Conservation (phyloP, 2,888 invertebrate genomes). For the Netelia inedita region DNA sequence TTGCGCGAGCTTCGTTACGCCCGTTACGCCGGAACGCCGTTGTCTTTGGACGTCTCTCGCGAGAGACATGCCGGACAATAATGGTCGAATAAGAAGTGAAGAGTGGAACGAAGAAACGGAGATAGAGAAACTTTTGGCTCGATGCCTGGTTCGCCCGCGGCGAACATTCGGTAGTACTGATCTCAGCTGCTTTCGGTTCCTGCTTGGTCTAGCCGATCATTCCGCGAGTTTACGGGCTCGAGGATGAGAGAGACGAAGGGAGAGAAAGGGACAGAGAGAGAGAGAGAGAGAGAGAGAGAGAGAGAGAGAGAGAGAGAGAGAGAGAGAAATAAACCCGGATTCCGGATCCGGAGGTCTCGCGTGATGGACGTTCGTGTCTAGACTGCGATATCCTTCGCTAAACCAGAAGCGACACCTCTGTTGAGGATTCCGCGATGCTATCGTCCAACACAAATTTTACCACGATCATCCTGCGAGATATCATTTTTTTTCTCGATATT, state of each 20-base stretch:
- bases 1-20: conserved; percentile 44
- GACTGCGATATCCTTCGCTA: conserved; percentile 37
- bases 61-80: conserved; percentile 58
- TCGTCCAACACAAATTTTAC: neutral
- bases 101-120: conserved; percentile 20
- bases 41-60: conserved; percentile 26
- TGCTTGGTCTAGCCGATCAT: conserved; percentile 53
- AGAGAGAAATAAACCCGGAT: conserved; percentile 38
- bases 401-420: neutral
- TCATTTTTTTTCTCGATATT: neutral
- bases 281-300: conserved; percentile 20
- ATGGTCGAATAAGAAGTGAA: conserved; percentile 46
- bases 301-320: neutral
- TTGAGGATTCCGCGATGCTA: neutral
- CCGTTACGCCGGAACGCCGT: conserved; percentile 47
- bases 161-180: conserved; percentile 47
- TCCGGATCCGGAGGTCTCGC: conserved; percentile 52
- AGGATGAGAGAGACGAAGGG: neutral
- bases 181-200: conserved; percentile 46
- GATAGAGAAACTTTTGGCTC: conserved; percentile 50
- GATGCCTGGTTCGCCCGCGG: conserved; percentile 43
- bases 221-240: conserved; percentile 53
- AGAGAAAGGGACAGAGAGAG: neutral
- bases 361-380: conserved; percentile 47
- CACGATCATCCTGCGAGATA: neutral